A percentile compares a stretch with the other conserved stretches of the same genome.
Conservation (phyloP, 2,888 invertebrate genomes). For the Blastobasis adustella region DNA sequence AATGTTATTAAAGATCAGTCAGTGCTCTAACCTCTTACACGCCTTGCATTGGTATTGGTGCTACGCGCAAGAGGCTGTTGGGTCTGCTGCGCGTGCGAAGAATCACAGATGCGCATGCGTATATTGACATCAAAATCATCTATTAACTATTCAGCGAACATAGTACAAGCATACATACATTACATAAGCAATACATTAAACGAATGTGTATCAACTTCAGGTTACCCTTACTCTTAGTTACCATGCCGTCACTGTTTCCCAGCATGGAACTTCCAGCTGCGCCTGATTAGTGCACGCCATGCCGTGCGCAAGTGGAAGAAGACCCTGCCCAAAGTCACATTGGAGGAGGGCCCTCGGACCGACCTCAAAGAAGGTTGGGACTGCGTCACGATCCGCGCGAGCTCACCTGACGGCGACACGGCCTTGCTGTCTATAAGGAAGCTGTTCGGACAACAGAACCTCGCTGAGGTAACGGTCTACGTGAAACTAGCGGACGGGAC, state of each 20-base stretch:
- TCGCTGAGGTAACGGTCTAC: conserved; percentile 73
- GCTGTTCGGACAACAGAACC: conserved; percentile 47
- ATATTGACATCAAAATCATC: too few species aligned
- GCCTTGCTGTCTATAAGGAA: conserved; percentile 71
- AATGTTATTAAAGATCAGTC: too few species aligned
- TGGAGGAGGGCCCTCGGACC: conserved; percentile 35
- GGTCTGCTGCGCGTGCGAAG: too few species aligned
- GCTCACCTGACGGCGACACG: conserved; percentile 72
- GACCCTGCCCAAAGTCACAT: conserved; percentile 18
- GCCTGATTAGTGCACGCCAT: conserved; percentile 50
- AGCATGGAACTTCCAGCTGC: conserved; percentile 69
- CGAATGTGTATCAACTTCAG: background rate
- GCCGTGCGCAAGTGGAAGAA: conserved; percentile 54
- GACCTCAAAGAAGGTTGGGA: conserved; percentile 47
- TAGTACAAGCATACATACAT: too few species aligned
- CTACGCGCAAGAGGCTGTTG: too few species aligned
- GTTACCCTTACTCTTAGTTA: background rate
- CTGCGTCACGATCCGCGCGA: conserved; percentile 62
- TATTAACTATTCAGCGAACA: too few species aligned
- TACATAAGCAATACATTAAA: too few species aligned
- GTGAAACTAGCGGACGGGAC: conserved; percentile 58
- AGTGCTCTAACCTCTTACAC: too few species aligned
- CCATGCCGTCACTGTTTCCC: conserved; percentile 8
- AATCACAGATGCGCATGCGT: too few species aligned
- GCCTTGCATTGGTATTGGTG: too few species aligned